Conservation (phyloP, 2,797 vertebrate genomes). For the Clarias platycephalus region DNA sequence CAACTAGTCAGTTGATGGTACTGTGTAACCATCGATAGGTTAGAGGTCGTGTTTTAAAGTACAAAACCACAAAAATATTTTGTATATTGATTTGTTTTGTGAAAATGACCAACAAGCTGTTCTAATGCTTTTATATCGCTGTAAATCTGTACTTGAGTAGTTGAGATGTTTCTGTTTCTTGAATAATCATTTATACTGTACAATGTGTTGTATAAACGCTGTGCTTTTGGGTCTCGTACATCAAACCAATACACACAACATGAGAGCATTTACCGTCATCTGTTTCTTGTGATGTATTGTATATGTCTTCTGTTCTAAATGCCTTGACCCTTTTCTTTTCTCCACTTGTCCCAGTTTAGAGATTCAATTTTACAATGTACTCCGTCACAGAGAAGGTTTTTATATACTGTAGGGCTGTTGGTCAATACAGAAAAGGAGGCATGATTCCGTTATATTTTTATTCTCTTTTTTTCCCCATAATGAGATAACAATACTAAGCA, state of each 20-base stretch:
- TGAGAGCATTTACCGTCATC: constrained; percentile 19
- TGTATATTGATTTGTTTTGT: constrained; percentile 30
- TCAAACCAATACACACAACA: constrained; percentile 27
- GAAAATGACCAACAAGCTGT: constrained; percentile 37
- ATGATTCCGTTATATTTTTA: too few species aligned
- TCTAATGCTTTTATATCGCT: constrained; percentile 32
- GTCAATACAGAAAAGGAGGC: neutral
- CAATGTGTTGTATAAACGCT: constrained; percentile 1
- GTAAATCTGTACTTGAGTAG: constrained; percentile 34
- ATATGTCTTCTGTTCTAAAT: constrained; percentile 6
- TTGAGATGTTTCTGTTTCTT: constrained; percentile 35
- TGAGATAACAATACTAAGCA: neutral
- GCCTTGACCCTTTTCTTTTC: constrained; percentile 13
- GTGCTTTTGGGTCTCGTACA: constrained; percentile 19
- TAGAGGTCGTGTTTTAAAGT: constrained; percentile 4
- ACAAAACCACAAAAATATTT: constrained; percentile 5
- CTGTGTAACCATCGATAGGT: constrained; percentile 15
- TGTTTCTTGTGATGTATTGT: constrained; percentile 25
- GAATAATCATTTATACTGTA: constrained; percentile 24
- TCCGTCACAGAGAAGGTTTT: neutral
- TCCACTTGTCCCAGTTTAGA: constrained; percentile 13
- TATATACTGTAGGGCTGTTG: neutral
- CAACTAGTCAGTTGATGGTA: constrained; percentile 2
- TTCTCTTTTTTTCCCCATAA: too few species aligned
- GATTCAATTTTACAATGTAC: neutral